phyloP scores from a whole-genome alignment of 2,888 invertebrate species.

The Phortica okadai region DNA sequence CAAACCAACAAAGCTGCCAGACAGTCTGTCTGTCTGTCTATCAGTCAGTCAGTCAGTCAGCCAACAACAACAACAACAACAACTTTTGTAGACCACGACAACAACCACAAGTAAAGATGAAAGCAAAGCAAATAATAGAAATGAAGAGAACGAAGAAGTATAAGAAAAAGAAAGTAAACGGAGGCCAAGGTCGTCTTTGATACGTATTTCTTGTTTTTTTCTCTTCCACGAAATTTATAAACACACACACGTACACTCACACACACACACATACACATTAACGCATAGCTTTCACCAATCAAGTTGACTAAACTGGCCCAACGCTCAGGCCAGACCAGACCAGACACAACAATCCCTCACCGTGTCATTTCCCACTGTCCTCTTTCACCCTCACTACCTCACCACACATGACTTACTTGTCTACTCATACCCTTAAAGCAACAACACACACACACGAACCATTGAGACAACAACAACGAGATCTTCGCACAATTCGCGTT shows the following conservation, averaged over 20 bases:
- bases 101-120: slow-evolving; percentile 32
- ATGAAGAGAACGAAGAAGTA: slow-evolving; percentile 24
- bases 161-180: slow-evolving; percentile 48
- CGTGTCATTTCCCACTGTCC: neutral
- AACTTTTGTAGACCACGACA: slow-evolving; percentile 37
- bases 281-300: neutral
- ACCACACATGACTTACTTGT: neutral
- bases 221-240: neutral
- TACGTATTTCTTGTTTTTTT: neutral
- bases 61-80: slow-evolving; percentile 5
- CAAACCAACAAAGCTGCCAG: too few species aligned
- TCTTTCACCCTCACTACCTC: neutral
- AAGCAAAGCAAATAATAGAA: slow-evolving; percentile 29
- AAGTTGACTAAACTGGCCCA: too few species aligned
- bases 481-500: neutral
- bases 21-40: too few species aligned
- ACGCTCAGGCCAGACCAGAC: too few species aligned
- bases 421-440: neutral
- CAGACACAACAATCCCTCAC: too few species aligned
- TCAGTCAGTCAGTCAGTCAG: slow-evolving; percentile 16
- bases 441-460: neutral
- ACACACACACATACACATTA: neutral
- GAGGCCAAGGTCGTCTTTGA: slow-evolving; percentile 64
- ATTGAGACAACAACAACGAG: neutral
- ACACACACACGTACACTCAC: neutral